Evolutionary conservation across 2,113 vertebrate genomes (phyloP), one percentile per base, ranked within the genome.

Genomic region (Xiphophorus hellerii): DNA sequence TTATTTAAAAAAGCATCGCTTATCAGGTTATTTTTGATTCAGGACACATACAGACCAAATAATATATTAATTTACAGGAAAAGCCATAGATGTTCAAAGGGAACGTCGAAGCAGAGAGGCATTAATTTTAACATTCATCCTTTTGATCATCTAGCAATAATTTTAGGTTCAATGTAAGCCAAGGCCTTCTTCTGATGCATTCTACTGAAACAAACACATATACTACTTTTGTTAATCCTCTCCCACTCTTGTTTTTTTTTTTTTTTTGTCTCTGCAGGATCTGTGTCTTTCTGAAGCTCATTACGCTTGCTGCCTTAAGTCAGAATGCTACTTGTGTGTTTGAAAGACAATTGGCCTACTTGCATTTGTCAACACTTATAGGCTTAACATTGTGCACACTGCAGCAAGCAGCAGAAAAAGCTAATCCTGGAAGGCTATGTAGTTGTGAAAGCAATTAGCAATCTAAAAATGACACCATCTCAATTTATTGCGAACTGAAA

Each of bases 81-180:
- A 81, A 10, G 31, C 69, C 39, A 35, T 66, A 67, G 82, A 88
- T 85, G 76, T 89, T 90, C 77, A 89, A 87, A 85, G 70, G 10
- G 25, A 66, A 60, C 27, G 63, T 71, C 77, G 84, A 84, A 84
- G 35, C 76, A 27, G 54, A 71, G 75, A 71, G 77, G 85, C 63
- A 29, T 83, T 82, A 62, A 60, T 73, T 77, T 84, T 62, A 78
- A 68, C 78, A 62, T 82, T 87, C 76, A 72, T 80, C 66, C 82
- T 83, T 91, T 92, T 92, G 90, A 92, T 92, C 89, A 89, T 88
- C 75, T 62, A 42, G 73, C 73, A 74, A 84, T 83, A 62, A 68
- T 80, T 79, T 89, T 80, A 76, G 77, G 72, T 84, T 83, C 62
- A 71, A 89, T 90, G 78, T 90, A 90, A 86, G 91, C 82, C 91